A percentile compares a stretch with the other conserved stretches of the same genome.
Conservation (phyloP, 2,888 invertebrate genomes). For the Aphidoletes aphidimyza region DNA sequence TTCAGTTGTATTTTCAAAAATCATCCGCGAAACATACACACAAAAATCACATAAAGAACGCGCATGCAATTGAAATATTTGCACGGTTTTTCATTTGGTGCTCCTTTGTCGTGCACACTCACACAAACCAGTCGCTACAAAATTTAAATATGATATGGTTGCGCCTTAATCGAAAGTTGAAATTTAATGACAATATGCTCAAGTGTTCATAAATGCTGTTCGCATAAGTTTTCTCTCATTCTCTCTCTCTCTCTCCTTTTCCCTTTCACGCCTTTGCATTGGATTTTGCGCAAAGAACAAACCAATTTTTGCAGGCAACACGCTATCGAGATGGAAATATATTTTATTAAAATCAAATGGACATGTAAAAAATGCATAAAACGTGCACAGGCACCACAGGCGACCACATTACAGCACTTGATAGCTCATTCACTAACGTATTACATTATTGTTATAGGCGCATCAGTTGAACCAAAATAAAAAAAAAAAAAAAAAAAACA, state of each 20-base stretch:
- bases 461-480: background rate
- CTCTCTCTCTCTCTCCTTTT: background rate
- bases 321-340: background rate
- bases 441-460: background rate
- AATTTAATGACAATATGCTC: conserved; percentile 25
- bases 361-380: background rate
- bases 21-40: too few species aligned
- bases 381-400: conserved; percentile 4
- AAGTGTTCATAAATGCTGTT: background rate
- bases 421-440: conserved; percentile 50
- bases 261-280: too few species aligned
- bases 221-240: too few species aligned
- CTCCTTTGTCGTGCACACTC: background rate
- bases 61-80: conserved; percentile 3
- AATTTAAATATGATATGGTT: conserved; percentile 15
- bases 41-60: background rate
- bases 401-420: background rate
- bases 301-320: background rate
- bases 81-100: background rate
- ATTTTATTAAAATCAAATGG: background rate
- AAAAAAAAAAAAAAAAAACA: too few species aligned
- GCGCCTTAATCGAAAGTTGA: conserved; percentile 33
- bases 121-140: background rate
- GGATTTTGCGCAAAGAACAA: background rate
- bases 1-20: too few species aligned